Conservation (phyloP, 1,140 invertebrate genomes). For the Micrasema longulum region DNA sequence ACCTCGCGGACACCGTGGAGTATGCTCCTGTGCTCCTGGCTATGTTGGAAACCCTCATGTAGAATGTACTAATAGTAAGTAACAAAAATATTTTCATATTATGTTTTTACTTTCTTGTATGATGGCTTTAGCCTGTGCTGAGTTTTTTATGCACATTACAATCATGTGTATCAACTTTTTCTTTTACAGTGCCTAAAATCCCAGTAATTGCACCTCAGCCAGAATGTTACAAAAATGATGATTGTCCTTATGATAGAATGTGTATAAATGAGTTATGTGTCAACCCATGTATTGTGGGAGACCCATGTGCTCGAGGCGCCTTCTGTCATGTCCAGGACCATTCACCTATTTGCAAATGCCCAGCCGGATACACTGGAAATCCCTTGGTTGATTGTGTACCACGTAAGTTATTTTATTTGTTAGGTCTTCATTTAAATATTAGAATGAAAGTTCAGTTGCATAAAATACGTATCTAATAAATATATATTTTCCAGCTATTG, state of each 20-base stretch:
- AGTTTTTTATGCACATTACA: too few relatives aligned
- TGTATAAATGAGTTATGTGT: constrained; percentile 82
- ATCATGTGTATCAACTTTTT: neutral
- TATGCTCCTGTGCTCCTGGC: constrained; percentile 82
- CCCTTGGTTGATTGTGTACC: constrained; percentile 78
- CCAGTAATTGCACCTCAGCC: constrained; percentile 64
- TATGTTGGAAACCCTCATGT: constrained; percentile 86
- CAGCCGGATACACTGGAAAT: constrained; percentile 81
- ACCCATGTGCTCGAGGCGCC: constrained; percentile 80
- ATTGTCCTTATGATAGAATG: constrained; percentile 79
- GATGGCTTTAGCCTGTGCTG: too few relatives aligned
- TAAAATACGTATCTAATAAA: neutral
- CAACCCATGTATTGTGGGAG: constrained; percentile 78
- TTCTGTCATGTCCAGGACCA: constrained; percentile 84
- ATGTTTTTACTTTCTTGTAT: neutral
- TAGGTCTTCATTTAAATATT: constrained; percentile 7
- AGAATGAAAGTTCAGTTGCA: too few relatives aligned
- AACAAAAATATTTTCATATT: constrained; percentile 24
- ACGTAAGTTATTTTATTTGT: constrained; percentile 73
- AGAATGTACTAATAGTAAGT: constrained; percentile 77
- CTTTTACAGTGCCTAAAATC: constrained; percentile 65
- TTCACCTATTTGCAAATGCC: constrained; percentile 83
- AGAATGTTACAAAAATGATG: constrained; percentile 82
- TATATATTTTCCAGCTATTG: constrained; percentile 62
- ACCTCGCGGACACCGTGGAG: constrained; percentile 78